Conservation (phyloP, 2,113 vertebrate species). For the Oxyruncus cristatus region DNA sequence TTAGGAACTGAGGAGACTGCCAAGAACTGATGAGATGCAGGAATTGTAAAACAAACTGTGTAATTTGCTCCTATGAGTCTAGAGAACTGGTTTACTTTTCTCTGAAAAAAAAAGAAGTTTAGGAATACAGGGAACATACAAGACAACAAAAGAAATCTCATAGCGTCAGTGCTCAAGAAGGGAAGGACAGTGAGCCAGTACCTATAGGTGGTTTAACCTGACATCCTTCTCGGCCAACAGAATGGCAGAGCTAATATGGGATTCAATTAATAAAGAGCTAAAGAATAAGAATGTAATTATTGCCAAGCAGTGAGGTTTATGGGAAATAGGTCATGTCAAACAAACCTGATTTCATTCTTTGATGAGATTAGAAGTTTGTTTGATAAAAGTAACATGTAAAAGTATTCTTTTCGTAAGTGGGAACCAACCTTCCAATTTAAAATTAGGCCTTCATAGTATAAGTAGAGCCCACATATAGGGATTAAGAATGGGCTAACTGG, state of each 20-base stretch:
- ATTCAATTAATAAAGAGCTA: constrained; percentile 44
- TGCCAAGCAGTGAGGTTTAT: constrained; percentile 14
- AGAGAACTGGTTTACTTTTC: not conserved
- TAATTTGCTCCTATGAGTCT: not conserved
- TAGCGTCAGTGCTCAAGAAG: not conserved
- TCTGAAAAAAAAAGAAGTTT: not conserved
- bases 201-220: not conserved
- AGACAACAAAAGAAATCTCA: not conserved
- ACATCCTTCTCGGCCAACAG: not conserved
- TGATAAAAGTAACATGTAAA: not conserved
- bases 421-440: not conserved
- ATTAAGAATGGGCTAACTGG: not conserved
- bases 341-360: constrained; percentile 39
- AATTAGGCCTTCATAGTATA: not conserved
- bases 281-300: constrained; percentile 30
- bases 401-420: not conserved
- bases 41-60: constrained; percentile 15
- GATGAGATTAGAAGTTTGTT: constrained; percentile 17
- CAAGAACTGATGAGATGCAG: not conserved
- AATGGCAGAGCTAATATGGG: not conserved
- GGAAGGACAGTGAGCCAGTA: not conserved
- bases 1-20: not conserved
- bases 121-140: not conserved
- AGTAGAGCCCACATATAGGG: not conserved
- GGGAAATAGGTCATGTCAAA: constrained; percentile 38